Percentiles rank a stretch among this genome's conserved stretches.
These are phyloP conservation scores for fruit fly (Drosophila melanogaster) DNA, from an alignment of 1,140 invertebrate genomes.

Conservation along the genomic window Release_6_plus_ISO1_MT NT_033777.3:4797501-4798000, in stretches of 20 bases:
- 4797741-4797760: conserved; percentile 34
- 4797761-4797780: conserved; percentile 5
- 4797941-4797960: conserved; percentile 49
- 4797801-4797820: conserved; percentile 79
- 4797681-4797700: conserved; percentile 49
- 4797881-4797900: conserved; percentile 79
- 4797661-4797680: conserved; percentile 16
- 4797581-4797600: conserved; percentile 72
- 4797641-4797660: conserved; percentile 32
- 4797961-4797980: conserved; percentile 31
- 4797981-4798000: conserved; percentile 33
- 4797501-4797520: conserved; percentile 74
- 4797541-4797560: conserved; percentile 68
- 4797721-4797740: conserved; percentile 44
- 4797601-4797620: conserved; percentile 33
- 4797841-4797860: conserved; percentile 31
- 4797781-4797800: conserved; percentile 59
- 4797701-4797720: conserved; percentile 7
- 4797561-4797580: conserved; percentile 69
- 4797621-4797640: conserved; percentile 22
- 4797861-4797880: conserved; percentile 61
- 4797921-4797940: conserved; percentile 55
- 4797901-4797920: conserved; percentile 30
- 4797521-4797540: conserved; percentile 44
- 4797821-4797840: conserved; percentile 67